Base-by-base conservation (phyloP, 2,888 invertebrate species). In the Drosophila siamana region DNA sequence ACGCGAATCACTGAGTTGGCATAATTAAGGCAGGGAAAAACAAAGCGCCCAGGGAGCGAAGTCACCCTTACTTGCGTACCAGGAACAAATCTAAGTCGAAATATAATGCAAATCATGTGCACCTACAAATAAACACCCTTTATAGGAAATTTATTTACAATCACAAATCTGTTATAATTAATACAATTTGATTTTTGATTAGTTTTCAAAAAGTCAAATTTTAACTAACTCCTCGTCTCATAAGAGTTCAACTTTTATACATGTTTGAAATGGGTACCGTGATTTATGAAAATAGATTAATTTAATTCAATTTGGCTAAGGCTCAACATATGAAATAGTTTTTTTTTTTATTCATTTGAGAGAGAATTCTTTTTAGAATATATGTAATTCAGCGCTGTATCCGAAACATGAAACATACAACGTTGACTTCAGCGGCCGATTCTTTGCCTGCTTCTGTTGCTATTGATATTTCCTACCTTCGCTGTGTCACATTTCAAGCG, bases 11-110 rank as follows among this genome's bases (percentile, higher is more conserved):
- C 69, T 80, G 82, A 72, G 69, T 69, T 57, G 71, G 83, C 82
- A 80, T 85, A 83, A 85, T 85, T 83, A 76, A 82, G 52, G 65
- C 67, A 79, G 75, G 73, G 69, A 70, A 72, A 80, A 79, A 81
- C 74, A 85, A 81, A 78, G 74, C 74, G 80, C 71, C 78, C 68
- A 76, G 41, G 57, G 1, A 36, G 36, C 13, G 44, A 60, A 28
- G 26, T 24, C 61, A 46, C 70, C 59, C 61, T 38, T 43, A 51
- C 9, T 19, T 19, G 54, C 5, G n/a, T 4, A 4, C 33, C 0
- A 33, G 33, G 1, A 33, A 33, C 5, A 33, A 33, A 33, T n/a
- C 1, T 33, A 1, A 5, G 4, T 33, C 4, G 1, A 11, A 11
- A 28, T 9, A 9, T 11, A 1, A 28, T 1, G 0, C 11, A 30